Base-by-base conservation (phyloP, 2,113 vertebrate genomes). In the Saccopteryx leptura region DNA sequence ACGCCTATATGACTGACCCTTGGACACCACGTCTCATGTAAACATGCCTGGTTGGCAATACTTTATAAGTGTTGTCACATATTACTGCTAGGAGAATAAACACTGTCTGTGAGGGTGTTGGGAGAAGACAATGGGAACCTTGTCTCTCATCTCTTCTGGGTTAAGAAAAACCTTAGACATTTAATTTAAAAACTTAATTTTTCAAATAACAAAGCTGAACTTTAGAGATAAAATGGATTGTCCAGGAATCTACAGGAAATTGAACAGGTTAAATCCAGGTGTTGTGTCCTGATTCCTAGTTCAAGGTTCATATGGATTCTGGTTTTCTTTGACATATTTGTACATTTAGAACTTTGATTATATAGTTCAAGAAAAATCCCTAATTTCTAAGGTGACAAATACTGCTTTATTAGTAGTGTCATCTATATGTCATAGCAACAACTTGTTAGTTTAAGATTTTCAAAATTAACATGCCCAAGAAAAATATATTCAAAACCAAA, bases 401-500 rank as follows among this genome's bases (percentile, higher is more conserved):
- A 95, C 11, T 85, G 28, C 11, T 93, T 94, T 88, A 93, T 93
- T 91, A 94, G 74, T 54, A 88, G 54, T 91, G 28, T 86, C 28
- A 90, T 74, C 23, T 72, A 24, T 46, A 60, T 74, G 19, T 91
- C 26, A 85, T 9, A 80, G 11, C 19, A 60, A 63, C 23, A 56
- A 54, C 33, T 52, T 91, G 76, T 68, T 60, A 91, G 65, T 26
- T 93, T 58, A 92, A 63, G 52, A 93, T 52, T 17, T 83, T 13
- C 13, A 93, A 14, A 92, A 85, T 88, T 88, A 91, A 93, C 4
- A 88, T 52, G 63, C 15, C 9, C 50, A 79, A 82, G 39, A 86
- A 96, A 95, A 96, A 82, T 46, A 74, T 39, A 93, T 80, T 93
- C 50, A 79, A 89, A 92, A 92, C 19, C 56, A 39, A 65, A 93